Evolutionary conservation across 2,888 invertebrate genomes (phyloP).

Genomic region (Choreutis nemorana): DNA sequence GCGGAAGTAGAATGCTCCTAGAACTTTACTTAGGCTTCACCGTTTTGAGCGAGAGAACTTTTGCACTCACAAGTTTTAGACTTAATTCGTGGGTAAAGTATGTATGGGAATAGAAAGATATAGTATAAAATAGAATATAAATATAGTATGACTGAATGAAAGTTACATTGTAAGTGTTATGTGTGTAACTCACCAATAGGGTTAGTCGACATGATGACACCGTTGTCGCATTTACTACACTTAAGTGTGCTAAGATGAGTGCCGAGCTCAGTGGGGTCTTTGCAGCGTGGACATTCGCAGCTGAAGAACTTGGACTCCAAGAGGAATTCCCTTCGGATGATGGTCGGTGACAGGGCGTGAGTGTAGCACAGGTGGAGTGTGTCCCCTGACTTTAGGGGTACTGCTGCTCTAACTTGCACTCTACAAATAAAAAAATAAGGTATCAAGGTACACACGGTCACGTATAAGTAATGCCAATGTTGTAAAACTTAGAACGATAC

Average conservation of each 20-base stretch:
- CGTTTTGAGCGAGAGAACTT: neutral
- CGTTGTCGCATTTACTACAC: constrained; percentile 79
- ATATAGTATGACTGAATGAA: too few relatives aligned
- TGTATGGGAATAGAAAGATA: too few relatives aligned
- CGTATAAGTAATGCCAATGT: neutral
- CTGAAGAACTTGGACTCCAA: constrained; percentile 80
- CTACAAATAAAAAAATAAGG: constrained; percentile 29
- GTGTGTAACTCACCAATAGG: constrained; percentile 66
- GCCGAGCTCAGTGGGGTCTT: constrained; percentile 81
- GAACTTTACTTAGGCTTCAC: too few relatives aligned
- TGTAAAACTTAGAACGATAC: too few relatives aligned
- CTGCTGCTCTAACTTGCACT: constrained; percentile 74
- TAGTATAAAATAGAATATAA: too few relatives aligned
- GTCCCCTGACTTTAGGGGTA: constrained; percentile 69
- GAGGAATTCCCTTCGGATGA: constrained; percentile 73
- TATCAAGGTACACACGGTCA: neutral
- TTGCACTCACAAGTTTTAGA: neutral
- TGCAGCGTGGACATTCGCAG: constrained; percentile 78
- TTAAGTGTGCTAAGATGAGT: constrained; percentile 82
- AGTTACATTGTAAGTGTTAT: too few relatives aligned
- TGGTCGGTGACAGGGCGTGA: constrained; percentile 76
- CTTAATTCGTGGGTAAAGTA: too few relatives aligned
- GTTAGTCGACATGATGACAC: constrained; percentile 69
- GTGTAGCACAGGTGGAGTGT: constrained; percentile 80
- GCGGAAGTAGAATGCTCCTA: too few relatives aligned